Evolutionary conservation across 2,797 vertebrate genomes (phyloP), one percentile per base, ranked within the genome.

Genomic region (Prunella strophiata): DNA sequence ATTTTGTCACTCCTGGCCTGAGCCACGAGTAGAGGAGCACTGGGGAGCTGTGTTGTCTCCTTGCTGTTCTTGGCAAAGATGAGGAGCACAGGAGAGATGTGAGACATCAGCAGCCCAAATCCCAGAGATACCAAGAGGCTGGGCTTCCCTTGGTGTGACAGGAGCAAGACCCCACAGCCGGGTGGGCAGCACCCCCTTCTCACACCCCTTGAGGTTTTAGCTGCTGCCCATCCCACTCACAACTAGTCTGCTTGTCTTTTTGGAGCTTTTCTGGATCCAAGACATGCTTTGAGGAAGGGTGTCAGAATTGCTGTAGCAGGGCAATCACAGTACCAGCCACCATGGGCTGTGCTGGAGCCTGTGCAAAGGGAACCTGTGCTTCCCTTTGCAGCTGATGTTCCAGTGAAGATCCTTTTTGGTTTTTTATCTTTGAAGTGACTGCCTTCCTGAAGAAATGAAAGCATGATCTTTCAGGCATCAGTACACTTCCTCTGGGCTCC

Each of bases 371-470:
- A 93, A 75, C 47, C 81, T 54, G 13, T 17, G 52, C 42, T 92
- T 96, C 63, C 48, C 25, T 87, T 76, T 66, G n/a, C 7, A 40
- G 55, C 2, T 6, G 0, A 36, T 57, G 29, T 11, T 34, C 23
- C 26, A 63, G 57, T 0, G 0, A 74, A 91, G n/a, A 67, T 47
- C 21, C 13, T 59, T 78, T 76, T 14, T 21, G 26, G 0, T 1
- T 48, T 51, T 32, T 42, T 32, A 30, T 18, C 47, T 93, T 89
- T 17, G 1, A 67, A 89, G 65, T 8, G 5, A 9, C 32, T 63
- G 52, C 38, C 48, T 85, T 79, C 32, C 63, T 25, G 38, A 83
- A 58, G 75, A 94, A 96, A 74, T 43, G 72, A 93, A 93, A 94
- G 32, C 52, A 50, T 7, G 13, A 26, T 12, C 11, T 70, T 94